Base-by-base conservation (phyloP, 2,113 vertebrate genomes). In the Lutjanus erythropterus region DNA sequence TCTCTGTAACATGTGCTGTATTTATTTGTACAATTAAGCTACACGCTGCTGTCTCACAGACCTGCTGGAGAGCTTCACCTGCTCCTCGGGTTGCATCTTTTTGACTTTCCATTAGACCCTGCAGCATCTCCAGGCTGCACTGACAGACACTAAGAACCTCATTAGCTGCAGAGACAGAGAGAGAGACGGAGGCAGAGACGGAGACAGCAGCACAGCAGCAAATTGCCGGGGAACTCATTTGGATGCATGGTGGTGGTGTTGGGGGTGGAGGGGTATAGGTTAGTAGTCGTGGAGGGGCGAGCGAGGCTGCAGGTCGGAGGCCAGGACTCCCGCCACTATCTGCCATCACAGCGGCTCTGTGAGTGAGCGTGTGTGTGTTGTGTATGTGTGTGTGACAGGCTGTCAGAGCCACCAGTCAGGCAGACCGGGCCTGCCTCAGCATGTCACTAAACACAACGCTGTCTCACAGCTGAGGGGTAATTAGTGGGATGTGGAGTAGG, bases 81-180 rank as follows among this genome's bases (percentile, higher is more conserved):
- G 61, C 77, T 85, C 77, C 70, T 82, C 75, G 44, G 68, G 71
- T 77, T 82, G 66, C 50, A 73, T 74, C 73, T 78, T 50, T 71
- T 49, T 29, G 60, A 80, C 79, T 84, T 80, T 60, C 80, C 78
- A 66, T 80, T 67, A 85, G 56, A 59, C 44, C 73, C 76, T 67
- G 23, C 62, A 46, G 78, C 81, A 75, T 66, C 79, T 83, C 68
- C 75, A 47, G 35, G 77, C 76, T 83, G 70, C 78, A 56, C 82
- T 81, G 84, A 88, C 89, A 91, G 73, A 65, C 71, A 80, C 75
- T 82, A 61, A 89, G 84, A 88, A 66, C 66, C 88, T 92, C 88
- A 91, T 90, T 92, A 91, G 83, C 14, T 25, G 75, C 75, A 68
- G 60, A 60, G 67, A 47, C 75, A 68, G 37, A 59, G 35, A 41